Percentiles rank a stretch among this genome's conserved stretches.
Conservation (phyloP, 2,888 invertebrate species). For the Dynastes tityus region DNA sequence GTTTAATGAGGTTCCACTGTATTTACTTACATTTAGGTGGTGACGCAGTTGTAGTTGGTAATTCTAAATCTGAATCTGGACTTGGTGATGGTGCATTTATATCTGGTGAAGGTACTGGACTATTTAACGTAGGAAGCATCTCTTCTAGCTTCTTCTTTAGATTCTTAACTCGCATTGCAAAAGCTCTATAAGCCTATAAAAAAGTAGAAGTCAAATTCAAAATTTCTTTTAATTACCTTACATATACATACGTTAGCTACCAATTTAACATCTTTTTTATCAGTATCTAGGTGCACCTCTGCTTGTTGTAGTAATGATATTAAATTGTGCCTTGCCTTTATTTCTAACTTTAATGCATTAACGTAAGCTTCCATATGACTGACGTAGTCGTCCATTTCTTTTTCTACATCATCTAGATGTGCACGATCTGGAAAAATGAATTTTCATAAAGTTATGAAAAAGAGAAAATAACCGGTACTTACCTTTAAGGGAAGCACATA, state of each 20-base stretch:
- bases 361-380: slow-evolving; percentile 87
- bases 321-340: slow-evolving; percentile 85
- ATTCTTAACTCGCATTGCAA: slow-evolving; percentile 89
- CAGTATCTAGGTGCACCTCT: slow-evolving; percentile 90
- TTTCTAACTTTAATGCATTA: slow-evolving; percentile 85
- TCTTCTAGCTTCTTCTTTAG: slow-evolving; percentile 91
- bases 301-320: slow-evolving; percentile 86
- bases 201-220: neutral
- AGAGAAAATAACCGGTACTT: slow-evolving; percentile 48
- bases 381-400: slow-evolving; percentile 88
- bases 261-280: slow-evolving; percentile 94
- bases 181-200: slow-evolving; percentile 92
- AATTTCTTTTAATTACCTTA: slow-evolving; percentile 12
- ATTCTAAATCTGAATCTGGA: slow-evolving; percentile 86
- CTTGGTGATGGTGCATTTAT: slow-evolving; percentile 82
- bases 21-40: slow-evolving; percentile 44
- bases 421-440: slow-evolving; percentile 78
- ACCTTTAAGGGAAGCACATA: slow-evolving; percentile 89
- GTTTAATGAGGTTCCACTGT: no score
- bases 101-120: slow-evolving; percentile 82
- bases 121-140: slow-evolving; percentile 80
- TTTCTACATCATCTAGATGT: slow-evolving; percentile 89
- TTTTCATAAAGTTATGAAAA: neutral
- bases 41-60: slow-evolving; percentile 72
- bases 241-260: slow-evolving; percentile 89